These are phyloP conservation scores for Phalanger gymnotis DNA, from an alignment of 2,797 vertebrate species.

Conservation along the genomic window DNA sequence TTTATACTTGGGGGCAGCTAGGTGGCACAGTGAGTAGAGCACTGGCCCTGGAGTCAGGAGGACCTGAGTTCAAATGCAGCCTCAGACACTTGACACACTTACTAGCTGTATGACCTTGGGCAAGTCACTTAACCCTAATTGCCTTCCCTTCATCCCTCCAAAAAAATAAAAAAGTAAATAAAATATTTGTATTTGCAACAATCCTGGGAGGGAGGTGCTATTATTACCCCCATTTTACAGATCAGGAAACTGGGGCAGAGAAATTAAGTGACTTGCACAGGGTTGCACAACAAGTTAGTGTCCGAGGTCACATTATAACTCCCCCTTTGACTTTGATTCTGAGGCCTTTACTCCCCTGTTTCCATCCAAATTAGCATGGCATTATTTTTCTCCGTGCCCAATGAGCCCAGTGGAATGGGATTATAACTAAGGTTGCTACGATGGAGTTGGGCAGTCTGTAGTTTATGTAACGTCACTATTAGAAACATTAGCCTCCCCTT, in stretches of 20 bases:
- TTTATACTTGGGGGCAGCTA: not conserved
- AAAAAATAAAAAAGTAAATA: no score
- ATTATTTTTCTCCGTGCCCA: not conserved
- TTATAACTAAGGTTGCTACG: not conserved
- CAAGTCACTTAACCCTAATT: no score
- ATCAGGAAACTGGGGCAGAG: not conserved
- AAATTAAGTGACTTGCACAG: not conserved
- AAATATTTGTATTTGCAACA: not conserved
- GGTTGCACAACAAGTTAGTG: not conserved
- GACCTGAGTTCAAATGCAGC: no score
- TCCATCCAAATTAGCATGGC: not conserved
- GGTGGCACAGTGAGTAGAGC: no score
- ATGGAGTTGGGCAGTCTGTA: not conserved
- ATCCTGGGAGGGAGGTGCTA: not conserved
- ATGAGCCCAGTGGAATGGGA: not conserved
- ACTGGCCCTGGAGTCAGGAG: no score
- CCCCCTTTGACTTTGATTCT: not conserved
- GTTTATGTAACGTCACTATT: constrained; percentile 35
- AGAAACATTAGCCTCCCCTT: constrained; percentile 38
- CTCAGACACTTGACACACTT: no score
- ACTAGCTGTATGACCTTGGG: no score
- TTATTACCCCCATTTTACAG: no score
- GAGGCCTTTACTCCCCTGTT: not conserved
- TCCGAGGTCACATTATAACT: not conserved
- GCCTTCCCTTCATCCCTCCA: no score